Evolutionary conservation across 2,888 invertebrate species (phyloP).

Genomic region (Mimas tiliae): DNA sequence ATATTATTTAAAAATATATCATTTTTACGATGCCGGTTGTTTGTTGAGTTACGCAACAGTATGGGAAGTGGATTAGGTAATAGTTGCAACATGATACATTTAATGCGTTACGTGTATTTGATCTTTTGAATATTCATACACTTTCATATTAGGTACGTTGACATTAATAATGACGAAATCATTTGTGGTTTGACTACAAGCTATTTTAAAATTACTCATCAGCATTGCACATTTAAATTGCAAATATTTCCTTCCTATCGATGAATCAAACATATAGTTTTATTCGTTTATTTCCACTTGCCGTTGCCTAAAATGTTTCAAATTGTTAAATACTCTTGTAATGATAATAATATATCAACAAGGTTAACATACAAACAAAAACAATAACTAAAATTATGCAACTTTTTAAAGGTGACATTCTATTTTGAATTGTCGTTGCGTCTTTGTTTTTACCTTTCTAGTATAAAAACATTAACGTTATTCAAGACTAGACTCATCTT

Average conservation of each 20-base stretch:
- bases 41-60: not conserved
- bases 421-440: not conserved
- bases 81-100: slow-evolving; percentile 21
- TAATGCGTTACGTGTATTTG: slow-evolving; percentile 22
- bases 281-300: not conserved
- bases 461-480: not conserved
- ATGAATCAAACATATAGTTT: not conserved
- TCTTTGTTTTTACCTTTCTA: not conserved
- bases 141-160: slow-evolving; percentile 20
- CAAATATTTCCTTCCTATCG: not conserved
- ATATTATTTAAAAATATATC: slow-evolving; percentile 55
- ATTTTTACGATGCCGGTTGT: slow-evolving; percentile 46
- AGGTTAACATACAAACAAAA: too few species aligned
- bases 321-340: too few species aligned
- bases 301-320: not conserved
- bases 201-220: not conserved
- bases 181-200: slow-evolving; percentile 3
- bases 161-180: slow-evolving; percentile 17
- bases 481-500: not conserved
- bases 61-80: slow-evolving; percentile 16
- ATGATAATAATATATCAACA: too few species aligned
- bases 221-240: not conserved
- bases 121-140: slow-evolving; percentile 23
- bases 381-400: too few species aligned
- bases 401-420: too few species aligned